A percentile compares a stretch with the other conserved stretches of the same genome.
Conservation (phyloP, 92 coral and sea anemone species). For the Zoanthus solanderi region DNA sequence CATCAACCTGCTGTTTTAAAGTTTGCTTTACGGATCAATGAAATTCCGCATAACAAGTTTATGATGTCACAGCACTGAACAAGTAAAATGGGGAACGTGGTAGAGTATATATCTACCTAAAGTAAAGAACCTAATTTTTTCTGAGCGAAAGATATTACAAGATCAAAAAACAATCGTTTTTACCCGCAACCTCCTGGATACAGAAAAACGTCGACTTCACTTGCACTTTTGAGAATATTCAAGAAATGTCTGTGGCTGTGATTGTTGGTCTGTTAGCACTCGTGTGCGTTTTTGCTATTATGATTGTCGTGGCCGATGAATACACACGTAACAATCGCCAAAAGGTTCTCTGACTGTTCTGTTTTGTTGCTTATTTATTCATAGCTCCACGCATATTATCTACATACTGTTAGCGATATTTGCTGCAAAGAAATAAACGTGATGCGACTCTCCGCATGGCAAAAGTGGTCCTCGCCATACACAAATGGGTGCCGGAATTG, state of each 20-base stretch:
- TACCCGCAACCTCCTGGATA: not conserved
- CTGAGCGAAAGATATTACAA: not conserved
- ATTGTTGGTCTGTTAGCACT: slow-evolving; percentile 60
- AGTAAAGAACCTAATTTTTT: not conserved
- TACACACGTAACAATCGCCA: slow-evolving; percentile 51
- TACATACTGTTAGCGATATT: not conserved
- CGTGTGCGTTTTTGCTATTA: slow-evolving; percentile 71
- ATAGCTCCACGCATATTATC: not conserved
- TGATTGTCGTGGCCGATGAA: slow-evolving; percentile 80
- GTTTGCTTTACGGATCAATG: not conserved
- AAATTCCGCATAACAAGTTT: slow-evolving; percentile 38
- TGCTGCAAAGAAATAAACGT: not conserved
- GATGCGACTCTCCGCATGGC: not conserved
- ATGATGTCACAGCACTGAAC: slow-evolving; percentile 50
- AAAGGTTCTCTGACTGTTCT: not conserved
- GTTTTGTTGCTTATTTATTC: not conserved
- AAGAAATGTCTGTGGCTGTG: slow-evolving; percentile 43
- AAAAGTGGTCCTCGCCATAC: not conserved
- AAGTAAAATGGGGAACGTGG: too few species aligned
- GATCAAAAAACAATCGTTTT: not conserved
- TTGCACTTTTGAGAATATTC: not conserved
- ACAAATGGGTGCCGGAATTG: not conserved
- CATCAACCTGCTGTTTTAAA: not conserved
- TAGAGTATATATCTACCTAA: not conserved
- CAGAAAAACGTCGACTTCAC: not conserved